Conservation (phyloP, 1,140 invertebrate species). For the Zaprionus capensis region DNA sequence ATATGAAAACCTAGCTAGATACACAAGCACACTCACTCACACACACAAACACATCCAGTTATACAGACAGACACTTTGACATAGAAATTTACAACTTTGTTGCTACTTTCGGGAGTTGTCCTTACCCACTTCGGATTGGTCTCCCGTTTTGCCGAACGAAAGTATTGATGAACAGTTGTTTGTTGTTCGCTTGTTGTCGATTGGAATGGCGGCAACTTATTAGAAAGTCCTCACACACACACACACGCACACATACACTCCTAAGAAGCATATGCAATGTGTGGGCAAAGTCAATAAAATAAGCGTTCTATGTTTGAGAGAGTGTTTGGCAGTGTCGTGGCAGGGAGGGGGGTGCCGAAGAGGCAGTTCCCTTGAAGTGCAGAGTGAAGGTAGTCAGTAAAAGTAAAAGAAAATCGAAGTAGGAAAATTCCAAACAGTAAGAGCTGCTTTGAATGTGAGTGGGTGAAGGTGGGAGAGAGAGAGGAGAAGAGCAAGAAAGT, state of each 20-base stretch:
- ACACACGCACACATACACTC: slow-evolving; percentile 30
- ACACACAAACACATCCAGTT: slow-evolving; percentile 24
- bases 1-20: slow-evolving; percentile 64
- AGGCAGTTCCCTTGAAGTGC: slow-evolving; percentile 3
- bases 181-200: slow-evolving; percentile 66
- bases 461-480: neutral
- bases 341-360: neutral
- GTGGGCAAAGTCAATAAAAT: slow-evolving; percentile 77
- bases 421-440: slow-evolving; percentile 10
- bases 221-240: slow-evolving; percentile 66
- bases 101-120: slow-evolving; percentile 48
- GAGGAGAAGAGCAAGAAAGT: neutral
- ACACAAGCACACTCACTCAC: slow-evolving; percentile 26
- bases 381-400: slow-evolving; percentile 30
- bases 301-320: slow-evolving; percentile 71
- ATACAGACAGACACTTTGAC: slow-evolving; percentile 59
- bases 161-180: slow-evolving; percentile 81
- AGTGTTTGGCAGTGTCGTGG: neutral
- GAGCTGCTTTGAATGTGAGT: slow-evolving; percentile 31
- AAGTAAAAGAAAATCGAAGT: slow-evolving; percentile 43
- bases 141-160: slow-evolving; percentile 65
- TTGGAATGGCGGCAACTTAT: slow-evolving; percentile 71
- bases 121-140: slow-evolving; percentile 38
- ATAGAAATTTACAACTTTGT: slow-evolving; percentile 78
- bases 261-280: slow-evolving; percentile 41